These are phyloP conservation scores for Champsocephalus gunnari DNA, from an alignment of 2,797 vertebrate genomes.

Conservation along the genomic window DNA sequence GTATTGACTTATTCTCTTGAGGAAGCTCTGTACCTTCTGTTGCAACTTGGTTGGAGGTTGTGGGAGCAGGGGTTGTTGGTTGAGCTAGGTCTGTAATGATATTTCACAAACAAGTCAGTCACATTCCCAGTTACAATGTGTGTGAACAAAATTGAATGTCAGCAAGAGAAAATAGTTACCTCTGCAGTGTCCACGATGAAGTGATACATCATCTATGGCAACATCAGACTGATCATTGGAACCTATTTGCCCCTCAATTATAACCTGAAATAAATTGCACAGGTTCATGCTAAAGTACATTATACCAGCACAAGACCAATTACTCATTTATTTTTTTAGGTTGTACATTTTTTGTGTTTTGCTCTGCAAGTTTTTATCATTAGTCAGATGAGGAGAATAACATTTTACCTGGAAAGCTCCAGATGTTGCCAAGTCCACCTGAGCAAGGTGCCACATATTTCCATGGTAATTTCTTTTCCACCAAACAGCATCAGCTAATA, in stretches of 20 bases:
- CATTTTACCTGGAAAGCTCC: constrained; percentile 64
- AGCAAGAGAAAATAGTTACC: constrained; percentile 61
- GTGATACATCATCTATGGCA: constrained; percentile 85
- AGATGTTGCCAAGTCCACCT: constrained; percentile 72
- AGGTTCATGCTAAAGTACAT: background rate
- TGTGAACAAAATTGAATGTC: background rate
- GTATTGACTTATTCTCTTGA: background rate
- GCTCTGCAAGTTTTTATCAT: background rate
- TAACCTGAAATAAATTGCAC: constrained; percentile 69
- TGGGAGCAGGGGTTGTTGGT: constrained; percentile 24
- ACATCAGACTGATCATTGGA: constrained; percentile 80
- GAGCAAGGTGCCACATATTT: constrained; percentile 77
- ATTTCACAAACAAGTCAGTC: background rate
- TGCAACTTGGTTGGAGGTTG: constrained; percentile 11
- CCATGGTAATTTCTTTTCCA: constrained; percentile 77
- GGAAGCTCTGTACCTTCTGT: constrained; percentile 17
- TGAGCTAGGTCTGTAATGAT: constrained; percentile 51
- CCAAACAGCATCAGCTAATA: constrained; percentile 60
- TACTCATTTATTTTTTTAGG: background rate
- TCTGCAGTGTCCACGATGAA: constrained; percentile 77
- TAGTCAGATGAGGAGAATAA: background rate
- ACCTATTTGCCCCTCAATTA: constrained; percentile 82
- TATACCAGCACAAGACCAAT: background rate
- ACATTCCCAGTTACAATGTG: background rate
- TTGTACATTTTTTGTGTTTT: background rate